Base-by-base conservation (phyloP, 2,797 vertebrate species). In the Myotis vivesi region DNA sequence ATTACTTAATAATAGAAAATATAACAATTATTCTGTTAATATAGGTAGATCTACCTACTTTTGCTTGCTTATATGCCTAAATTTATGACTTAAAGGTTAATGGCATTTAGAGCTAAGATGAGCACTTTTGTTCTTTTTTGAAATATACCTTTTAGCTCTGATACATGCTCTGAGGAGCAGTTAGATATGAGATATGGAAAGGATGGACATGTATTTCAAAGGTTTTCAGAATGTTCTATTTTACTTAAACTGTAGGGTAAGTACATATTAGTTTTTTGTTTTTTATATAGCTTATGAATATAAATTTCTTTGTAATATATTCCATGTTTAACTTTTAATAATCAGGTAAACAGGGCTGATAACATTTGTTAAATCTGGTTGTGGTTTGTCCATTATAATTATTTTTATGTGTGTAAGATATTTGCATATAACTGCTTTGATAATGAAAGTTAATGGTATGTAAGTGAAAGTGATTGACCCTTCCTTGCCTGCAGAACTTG, bases 401-500 rank as follows among this genome's bases (percentile, higher is more conserved):
- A 3, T 85, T 94, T 92, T 82, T 81, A 38, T 88, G 0, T 95
- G 10, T 83, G 20, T 76, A 64, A 79, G 22, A 51, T 92, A 91
- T 33, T 80, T 92, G 68, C 51, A 81, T 1, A 36, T 85, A 87
- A 88, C 59, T 95, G 36, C 51, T 96, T 90, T 93, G 72, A 72
- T 57, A 46, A 51, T 95, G 38, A 81, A 79, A 95, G 55, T 91
- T 44, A 79, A 92, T 75, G 92, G 7, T 89, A 79, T 94, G 0
- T 75, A 64, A n/a, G 23, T 94, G 64, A 93, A 51, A 92, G 28
- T 90, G 73, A 92, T 49, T 95, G 79, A 66, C 11, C 64, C 64
- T 97, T 96, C 66, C 64, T 97, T 96, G 51, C 94, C 79, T 95
- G 8, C 97, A 99, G 99, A 99, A 95, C 98, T 99, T 90, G 99